Percentiles rank a stretch among this genome's conserved stretches.
Conservation (phyloP, 2,797 vertebrate genomes). For the Neosilurus mollespiculum region DNA sequence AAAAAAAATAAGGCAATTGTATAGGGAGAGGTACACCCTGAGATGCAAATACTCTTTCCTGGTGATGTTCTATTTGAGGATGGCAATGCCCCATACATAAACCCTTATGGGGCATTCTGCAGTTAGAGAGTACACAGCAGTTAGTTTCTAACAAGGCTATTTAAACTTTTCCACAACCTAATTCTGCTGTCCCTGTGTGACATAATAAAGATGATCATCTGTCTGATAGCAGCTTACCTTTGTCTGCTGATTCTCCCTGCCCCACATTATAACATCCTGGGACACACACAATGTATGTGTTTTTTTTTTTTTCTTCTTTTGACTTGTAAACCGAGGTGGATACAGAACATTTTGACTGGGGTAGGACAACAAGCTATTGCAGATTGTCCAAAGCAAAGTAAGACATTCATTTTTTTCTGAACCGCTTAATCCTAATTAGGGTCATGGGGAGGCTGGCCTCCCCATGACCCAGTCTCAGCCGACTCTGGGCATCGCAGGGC, state of each 20-base stretch:
- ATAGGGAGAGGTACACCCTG: background rate
- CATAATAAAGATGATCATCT: conserved; percentile 2
- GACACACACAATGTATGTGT: background rate
- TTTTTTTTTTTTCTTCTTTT: background rate
- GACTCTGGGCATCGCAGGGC: too few species aligned
- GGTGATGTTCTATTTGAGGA: background rate
- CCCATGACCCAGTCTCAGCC: too few species aligned
- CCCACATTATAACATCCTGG: conserved; percentile 4
- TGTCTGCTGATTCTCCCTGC: conserved; percentile 3
- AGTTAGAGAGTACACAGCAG: background rate
- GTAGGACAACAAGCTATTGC: background rate
- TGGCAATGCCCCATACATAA: background rate
- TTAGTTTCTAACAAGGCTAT: background rate
- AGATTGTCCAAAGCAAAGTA: background rate
- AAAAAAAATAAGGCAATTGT: background rate
- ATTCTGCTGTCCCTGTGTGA: background rate
- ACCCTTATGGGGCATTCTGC: background rate
- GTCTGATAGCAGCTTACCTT: conserved; percentile 5
- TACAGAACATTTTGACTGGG: background rate
- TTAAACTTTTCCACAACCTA: background rate
- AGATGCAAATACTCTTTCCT: background rate
- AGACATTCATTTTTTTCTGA: background rate
- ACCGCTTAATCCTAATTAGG: too few species aligned
- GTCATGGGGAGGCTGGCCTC: too few species aligned
- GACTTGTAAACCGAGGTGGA: background rate